phyloP scores from a whole-genome alignment of 2,113 vertebrate genomes.

The Erythrolamprus reginae region DNA sequence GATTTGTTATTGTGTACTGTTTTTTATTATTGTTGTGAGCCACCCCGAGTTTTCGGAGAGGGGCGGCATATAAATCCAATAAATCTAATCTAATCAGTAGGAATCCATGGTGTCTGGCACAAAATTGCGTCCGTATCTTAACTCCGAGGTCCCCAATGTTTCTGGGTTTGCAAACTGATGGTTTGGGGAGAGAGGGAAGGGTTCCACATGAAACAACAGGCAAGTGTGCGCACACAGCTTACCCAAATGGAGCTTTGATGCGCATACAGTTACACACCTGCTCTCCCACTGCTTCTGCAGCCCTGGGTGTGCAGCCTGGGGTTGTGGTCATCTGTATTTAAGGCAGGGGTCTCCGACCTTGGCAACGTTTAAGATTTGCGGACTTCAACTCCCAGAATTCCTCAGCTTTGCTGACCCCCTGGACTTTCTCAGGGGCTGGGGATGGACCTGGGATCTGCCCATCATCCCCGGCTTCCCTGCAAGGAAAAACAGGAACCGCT shows the following conservation, averaged over 20 bases:
- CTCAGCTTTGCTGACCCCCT: background rate
- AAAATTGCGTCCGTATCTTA: background rate
- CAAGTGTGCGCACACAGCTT: accelerated
- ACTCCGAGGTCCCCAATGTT: background rate
- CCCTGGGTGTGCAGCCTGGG: no score
- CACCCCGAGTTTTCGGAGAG: no score
- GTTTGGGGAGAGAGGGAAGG: background rate
- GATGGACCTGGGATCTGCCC: accelerated
- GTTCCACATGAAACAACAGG: accelerated
- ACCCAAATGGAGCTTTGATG: background rate
- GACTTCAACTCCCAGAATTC: no score
- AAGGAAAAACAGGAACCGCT: conserved; percentile 7
- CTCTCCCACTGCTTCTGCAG: background rate
- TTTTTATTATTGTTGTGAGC: no score
- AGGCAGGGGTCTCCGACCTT: no score
- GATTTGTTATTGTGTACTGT: no score
- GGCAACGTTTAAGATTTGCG: no score
- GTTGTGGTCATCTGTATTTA: background rate
- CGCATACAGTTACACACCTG: accelerated
- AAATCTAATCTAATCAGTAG: no score
- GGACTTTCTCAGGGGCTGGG: background rate
- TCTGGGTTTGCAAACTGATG: background rate
- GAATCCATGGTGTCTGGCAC: no score
- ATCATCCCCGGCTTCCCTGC: background rate
- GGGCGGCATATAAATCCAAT: no score